A percentile compares a stretch with the other conserved stretches of the same genome.
phyloP scores from a whole-genome alignment of 1,140 invertebrate genomes.

The Drosophila malerkotliana region DNA sequence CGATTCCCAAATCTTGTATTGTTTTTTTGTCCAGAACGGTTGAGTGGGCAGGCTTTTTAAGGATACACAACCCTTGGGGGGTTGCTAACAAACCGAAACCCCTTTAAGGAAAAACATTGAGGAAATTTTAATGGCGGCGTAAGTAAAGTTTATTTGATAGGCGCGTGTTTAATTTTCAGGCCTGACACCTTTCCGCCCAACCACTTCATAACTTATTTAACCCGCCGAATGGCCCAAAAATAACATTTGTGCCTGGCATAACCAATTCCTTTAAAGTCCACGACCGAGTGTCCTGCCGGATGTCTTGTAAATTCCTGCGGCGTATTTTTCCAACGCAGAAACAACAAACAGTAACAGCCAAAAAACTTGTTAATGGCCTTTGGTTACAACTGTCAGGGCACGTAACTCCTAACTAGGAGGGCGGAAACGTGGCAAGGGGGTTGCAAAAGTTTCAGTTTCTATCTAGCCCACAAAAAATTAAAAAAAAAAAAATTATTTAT shows the following conservation, averaged over 20 bases:
- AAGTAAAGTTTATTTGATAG: constrained; percentile 70
- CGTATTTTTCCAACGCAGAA: constrained; percentile 28
- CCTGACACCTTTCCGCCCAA: constrained; percentile 42
- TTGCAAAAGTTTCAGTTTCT: constrained; percentile 18
- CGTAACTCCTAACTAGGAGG: constrained; percentile 27
- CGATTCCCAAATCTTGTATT: background rate
- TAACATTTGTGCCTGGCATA: constrained; percentile 59
- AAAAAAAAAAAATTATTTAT: background rate
- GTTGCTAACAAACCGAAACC: background rate
- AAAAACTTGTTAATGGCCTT: constrained; percentile 62
- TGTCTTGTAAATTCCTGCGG: constrained; percentile 60
- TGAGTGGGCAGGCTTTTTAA: too few relatives aligned
- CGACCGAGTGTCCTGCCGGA: constrained; percentile 1
- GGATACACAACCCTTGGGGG: background rate
- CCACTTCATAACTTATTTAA: constrained; percentile 65
- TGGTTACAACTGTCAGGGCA: constrained; percentile 47
- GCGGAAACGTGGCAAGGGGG: background rate
- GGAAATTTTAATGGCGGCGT: constrained; percentile 14
- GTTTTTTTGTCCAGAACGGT: background rate
- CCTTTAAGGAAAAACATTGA: background rate
- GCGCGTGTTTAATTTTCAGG: constrained; percentile 62
- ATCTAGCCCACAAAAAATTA: too few relatives aligned
- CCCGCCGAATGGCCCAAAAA: constrained; percentile 44
- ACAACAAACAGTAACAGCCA: background rate
- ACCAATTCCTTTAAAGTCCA: constrained; percentile 32